Conservation (phyloP, 2,888 invertebrate genomes). For the Drosophila robusta region DNA sequence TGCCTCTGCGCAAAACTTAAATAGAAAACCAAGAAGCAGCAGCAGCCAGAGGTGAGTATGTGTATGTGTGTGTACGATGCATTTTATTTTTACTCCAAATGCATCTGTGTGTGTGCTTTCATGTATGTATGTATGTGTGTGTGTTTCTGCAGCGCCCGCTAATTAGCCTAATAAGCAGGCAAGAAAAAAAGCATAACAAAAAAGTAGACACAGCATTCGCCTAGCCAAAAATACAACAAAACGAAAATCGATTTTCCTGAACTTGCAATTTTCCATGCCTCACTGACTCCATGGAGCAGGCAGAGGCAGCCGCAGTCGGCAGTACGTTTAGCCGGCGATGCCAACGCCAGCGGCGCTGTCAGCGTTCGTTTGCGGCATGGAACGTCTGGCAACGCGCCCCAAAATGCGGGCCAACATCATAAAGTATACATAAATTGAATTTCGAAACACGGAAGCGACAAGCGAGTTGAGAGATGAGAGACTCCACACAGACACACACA, state of each 20-base stretch:
- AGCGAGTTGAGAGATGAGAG: slow-evolving; percentile 31
- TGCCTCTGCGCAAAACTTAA: slow-evolving; percentile 45
- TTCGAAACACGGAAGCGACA: slow-evolving; percentile 76
- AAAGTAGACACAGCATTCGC: slow-evolving; percentile 30
- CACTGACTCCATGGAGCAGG: slow-evolving; percentile 55
- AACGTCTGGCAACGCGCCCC: slow-evolving; percentile 43
- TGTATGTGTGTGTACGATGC: slow-evolving; percentile 29
- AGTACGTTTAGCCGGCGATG: slow-evolving; percentile 46
- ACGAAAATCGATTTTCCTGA: slow-evolving; percentile 75
- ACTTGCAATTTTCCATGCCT: slow-evolving; percentile 73
- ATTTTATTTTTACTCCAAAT: slow-evolving; percentile 50
- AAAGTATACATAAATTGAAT: slow-evolving; percentile 79
- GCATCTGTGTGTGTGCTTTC: slow-evolving; percentile 2
- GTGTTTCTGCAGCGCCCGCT: slow-evolving; percentile 20
- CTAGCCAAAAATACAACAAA: slow-evolving; percentile 54
- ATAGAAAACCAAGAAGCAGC: slow-evolving; percentile 42
- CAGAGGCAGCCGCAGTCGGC: slow-evolving; percentile 37
- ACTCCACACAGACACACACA: slow-evolving; percentile 5
- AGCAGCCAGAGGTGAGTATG: slow-evolving; percentile 44
- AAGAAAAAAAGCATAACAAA: background rate
- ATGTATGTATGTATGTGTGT: slow-evolving; percentile 4
- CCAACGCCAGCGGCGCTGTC: slow-evolving; percentile 26
- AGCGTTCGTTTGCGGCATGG: slow-evolving; percentile 39
- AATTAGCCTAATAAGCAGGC: slow-evolving; percentile 45
- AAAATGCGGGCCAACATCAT: slow-evolving; percentile 57